phyloP scores from a whole-genome alignment of 2,797 vertebrate genomes.

The Mus spretus region DNA sequence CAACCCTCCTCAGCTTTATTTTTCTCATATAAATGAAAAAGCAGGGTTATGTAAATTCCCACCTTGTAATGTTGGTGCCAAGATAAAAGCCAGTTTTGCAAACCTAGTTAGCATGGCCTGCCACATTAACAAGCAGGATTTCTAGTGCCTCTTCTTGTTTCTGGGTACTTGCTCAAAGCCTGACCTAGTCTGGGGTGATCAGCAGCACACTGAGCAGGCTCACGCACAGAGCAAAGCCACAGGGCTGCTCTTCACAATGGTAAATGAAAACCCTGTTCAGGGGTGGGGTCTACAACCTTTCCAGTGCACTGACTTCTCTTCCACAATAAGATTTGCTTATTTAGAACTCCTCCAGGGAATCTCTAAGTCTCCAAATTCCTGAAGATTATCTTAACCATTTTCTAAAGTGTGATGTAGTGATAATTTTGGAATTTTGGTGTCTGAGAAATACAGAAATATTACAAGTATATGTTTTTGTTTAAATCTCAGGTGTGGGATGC shows the following conservation, averaged over 20 bases:
- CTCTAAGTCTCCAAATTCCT: neutral
- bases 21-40: neutral
- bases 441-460: neutral
- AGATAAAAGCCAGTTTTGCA: neutral
- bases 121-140: neutral
- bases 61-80: neutral
- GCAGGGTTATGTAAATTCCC: neutral
- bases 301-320: conserved; percentile 26
- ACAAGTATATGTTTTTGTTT: neutral
- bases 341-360: neutral
- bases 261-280: neutral
- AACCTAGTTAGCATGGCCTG: neutral
- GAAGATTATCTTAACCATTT: neutral
- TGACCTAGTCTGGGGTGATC: neutral
- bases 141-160: neutral
- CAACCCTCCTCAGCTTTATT: conserved; percentile 18
- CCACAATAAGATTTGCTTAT: neutral
- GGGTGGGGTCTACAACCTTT: neutral
- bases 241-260: neutral
- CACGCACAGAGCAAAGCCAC: neutral
- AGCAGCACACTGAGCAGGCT: neutral
- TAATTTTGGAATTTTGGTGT: neutral
- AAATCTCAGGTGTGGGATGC: neutral
- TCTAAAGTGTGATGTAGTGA: neutral
- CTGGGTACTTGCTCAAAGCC: neutral